phyloP scores from a whole-genome alignment of 2,797 vertebrate genomes.

The Esox lucius region DNA sequence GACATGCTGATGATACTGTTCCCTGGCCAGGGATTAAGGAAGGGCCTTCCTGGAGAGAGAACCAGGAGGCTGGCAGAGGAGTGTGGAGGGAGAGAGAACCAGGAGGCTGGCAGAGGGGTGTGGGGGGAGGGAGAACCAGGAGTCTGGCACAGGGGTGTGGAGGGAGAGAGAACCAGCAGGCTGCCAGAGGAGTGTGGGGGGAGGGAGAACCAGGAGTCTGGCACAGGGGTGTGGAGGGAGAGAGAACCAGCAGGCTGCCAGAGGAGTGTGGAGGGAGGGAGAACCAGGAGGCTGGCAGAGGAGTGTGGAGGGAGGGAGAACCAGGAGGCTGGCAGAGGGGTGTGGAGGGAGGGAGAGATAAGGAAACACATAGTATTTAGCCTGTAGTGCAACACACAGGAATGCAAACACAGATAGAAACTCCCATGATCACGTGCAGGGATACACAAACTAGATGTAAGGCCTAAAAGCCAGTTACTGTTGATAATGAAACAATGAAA shows the following conservation, averaged over 20 bases:
- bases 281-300: conserved; percentile 17
- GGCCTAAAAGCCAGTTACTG: not conserved
- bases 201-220: conserved; percentile 26
- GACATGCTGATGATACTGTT: conserved; percentile 52
- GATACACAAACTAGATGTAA: not conserved
- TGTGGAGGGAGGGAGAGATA: not conserved
- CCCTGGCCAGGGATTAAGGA: conserved; percentile 61
- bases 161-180: conserved; percentile 26
- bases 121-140: conserved; percentile 26
- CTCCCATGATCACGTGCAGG: not conserved
- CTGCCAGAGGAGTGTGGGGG: not conserved
- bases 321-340: conserved; percentile 3
- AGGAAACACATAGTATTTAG: not conserved
- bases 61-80: conserved; percentile 7
- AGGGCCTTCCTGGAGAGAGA: conserved; percentile 40
- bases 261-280: conserved; percentile 16
- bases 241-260: conserved; percentile 29
- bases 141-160: not conserved
- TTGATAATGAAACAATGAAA: not conserved
- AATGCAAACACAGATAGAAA: not conserved
- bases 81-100: conserved; percentile 1
- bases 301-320: conserved; percentile 24
- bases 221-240: not conserved
- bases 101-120: not conserved
- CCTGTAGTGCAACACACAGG: not conserved